Evolutionary conservation across 2,888 invertebrate genomes (phyloP).

Genomic region (Stictocephala bisonia): DNA sequence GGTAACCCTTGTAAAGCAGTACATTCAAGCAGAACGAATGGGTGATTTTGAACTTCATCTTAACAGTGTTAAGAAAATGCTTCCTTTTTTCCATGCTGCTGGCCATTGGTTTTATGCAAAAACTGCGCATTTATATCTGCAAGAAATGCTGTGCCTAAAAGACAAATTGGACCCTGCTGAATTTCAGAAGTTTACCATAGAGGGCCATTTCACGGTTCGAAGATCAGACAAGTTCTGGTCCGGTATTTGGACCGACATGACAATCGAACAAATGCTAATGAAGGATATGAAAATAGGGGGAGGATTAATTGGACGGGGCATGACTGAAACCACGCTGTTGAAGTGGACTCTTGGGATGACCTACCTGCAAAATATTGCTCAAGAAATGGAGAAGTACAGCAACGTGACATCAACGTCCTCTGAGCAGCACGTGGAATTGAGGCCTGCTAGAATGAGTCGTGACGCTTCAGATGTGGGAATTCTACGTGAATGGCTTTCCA

Average conservation of each 20-base stretch:
- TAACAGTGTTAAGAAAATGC: constrained; percentile 50
- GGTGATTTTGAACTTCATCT: constrained; percentile 54
- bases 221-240: constrained; percentile 47
- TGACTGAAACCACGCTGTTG: constrained; percentile 41
- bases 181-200: constrained; percentile 32
- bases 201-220: constrained; percentile 49
- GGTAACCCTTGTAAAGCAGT: constrained; percentile 23
- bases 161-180: constrained; percentile 35
- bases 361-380: constrained; percentile 26
- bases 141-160: constrained; percentile 50
- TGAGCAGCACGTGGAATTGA: constrained; percentile 59
- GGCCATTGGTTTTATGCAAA: constrained; percentile 58
- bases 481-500: constrained; percentile 52
- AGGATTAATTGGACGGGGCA: constrained; percentile 55
- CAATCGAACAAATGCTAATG: constrained; percentile 62
- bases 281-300: constrained; percentile 57
- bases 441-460: constrained; percentile 59
- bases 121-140: constrained; percentile 54
- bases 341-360: constrained; percentile 44
- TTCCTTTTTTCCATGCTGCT: constrained; percentile 53
- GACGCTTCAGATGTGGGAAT: constrained; percentile 60
- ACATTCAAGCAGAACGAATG: constrained; percentile 43
- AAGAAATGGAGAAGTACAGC: constrained; percentile 50
- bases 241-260: constrained; percentile 51
- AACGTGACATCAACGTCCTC: constrained; percentile 33